Evolutionary conservation across 2,113 vertebrate genomes (phyloP), one percentile per base, ranked within the genome.

Genomic region (Aleadryas rufinucha): DNA sequence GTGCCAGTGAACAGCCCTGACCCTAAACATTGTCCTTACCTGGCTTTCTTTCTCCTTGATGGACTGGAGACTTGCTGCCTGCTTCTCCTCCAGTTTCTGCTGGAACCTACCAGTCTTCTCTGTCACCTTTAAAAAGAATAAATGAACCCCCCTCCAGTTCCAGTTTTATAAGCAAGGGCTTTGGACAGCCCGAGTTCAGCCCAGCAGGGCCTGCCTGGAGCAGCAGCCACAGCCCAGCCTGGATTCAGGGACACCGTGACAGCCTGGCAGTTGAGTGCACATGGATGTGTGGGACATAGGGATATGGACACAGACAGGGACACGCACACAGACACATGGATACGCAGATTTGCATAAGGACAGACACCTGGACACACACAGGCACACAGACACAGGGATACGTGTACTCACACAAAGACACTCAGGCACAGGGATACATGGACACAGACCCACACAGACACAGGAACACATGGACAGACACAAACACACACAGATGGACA

Each of bases 11-110:
- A 35, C 30, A 49, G 47, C 21, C 21, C 54, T 47, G n/a, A 53
- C 23, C 37, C 39, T 26, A 52, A 61, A 4, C 1, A 0, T 21
- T 42, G 60, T 90, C 20, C 49, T 95, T 97, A 99, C 99, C 99
- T 99, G 98, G 80, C 98, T 98, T 91, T 98, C 98, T 60, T 98
- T 95, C 41, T 97, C 97, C 96, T 97, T 98, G 97, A 99, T 99
- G 74, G 98, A 96, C n/a, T 98, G 98, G 87, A 99, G 96, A 37
- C 98, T 99, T 10, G 97, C 98, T 5, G 97, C 97, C 90, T 99
- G 99, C 95, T 98, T 99, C 97, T 98, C 98, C 91, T 99, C 98
- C 93, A 99, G 98, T 78, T 96, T 98, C 91, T 98, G 97, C 96
- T 99, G 99, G 23, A 97, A 98, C 27, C 94, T 96, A 60, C 87